phyloP scores from a whole-genome alignment of 2,888 invertebrate genomes.

The Boloria euphrosyne region DNA sequence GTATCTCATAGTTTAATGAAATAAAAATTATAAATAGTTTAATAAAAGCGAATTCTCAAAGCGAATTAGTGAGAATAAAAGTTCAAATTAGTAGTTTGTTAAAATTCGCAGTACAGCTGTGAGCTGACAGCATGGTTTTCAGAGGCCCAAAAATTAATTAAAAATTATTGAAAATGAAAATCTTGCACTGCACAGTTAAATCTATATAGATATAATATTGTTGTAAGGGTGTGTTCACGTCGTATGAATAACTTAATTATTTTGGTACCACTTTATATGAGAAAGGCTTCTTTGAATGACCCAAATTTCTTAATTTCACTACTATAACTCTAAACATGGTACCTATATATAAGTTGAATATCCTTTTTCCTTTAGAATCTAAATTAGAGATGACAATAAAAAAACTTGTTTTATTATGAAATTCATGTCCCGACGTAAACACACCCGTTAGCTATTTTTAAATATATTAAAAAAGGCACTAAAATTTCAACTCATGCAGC shows the following conservation, averaged over 20 bases:
- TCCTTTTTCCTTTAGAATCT: too few species aligned
- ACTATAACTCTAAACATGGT: too few species aligned
- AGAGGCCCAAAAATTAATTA: constrained; percentile 23
- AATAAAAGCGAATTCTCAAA: constrained; percentile 5
- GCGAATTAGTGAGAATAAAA: constrained; percentile 11
- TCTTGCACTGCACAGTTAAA: constrained; percentile 20
- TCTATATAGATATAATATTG: constrained; percentile 3
- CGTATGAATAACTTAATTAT: background rate
- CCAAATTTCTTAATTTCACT: too few species aligned
- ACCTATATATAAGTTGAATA: too few species aligned
- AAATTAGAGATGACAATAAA: too few species aligned
- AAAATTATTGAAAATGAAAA: constrained; percentile 14
- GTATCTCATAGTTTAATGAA: too few species aligned
- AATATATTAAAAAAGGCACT: constrained; percentile 23
- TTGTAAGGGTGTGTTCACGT: constrained; percentile 6
- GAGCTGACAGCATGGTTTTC: constrained; percentile 26
- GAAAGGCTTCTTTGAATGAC: background rate
- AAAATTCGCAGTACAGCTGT: constrained; percentile 20
- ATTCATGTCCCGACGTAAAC: background rate
- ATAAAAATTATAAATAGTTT: too few species aligned
- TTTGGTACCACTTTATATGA: background rate
- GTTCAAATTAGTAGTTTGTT: constrained; percentile 19
- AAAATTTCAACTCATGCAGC: constrained; percentile 29
- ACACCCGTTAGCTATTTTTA: constrained; percentile 10
- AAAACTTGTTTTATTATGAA: too few species aligned